These are phyloP conservation scores for Acanthopagrus latus DNA, from an alignment of 2,797 vertebrate genomes.

Conservation along the genomic window DNA sequence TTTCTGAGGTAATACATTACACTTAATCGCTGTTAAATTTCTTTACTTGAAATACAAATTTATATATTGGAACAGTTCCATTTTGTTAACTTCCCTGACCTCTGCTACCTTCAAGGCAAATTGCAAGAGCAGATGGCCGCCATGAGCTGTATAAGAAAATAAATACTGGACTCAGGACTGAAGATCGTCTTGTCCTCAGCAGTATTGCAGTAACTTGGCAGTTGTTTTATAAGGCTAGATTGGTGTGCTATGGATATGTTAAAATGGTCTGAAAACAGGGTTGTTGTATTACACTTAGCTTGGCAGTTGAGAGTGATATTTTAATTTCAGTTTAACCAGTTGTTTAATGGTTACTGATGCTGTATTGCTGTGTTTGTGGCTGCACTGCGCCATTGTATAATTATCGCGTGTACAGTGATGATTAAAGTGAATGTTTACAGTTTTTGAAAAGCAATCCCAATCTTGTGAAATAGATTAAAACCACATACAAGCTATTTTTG, in stretches of 20 bases:
- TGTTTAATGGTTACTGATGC: background rate
- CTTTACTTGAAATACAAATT: background rate
- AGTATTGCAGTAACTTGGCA: background rate
- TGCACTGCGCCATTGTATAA: background rate
- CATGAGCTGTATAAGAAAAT: background rate
- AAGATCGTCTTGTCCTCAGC: constrained; percentile 2
- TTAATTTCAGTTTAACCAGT: background rate
- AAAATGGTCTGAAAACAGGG: background rate
- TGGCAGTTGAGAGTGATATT: background rate
- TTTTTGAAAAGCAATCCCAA: background rate
- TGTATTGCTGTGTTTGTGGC: background rate
- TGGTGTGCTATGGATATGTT: background rate
- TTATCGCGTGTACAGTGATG: background rate
- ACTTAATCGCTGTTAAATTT: background rate
- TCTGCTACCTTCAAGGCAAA: background rate
- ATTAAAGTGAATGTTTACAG: background rate
- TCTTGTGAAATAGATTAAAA: background rate
- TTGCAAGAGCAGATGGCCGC: background rate
- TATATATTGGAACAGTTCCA: background rate
- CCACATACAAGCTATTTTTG: background rate
- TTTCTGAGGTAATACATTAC: background rate
- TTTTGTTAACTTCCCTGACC: background rate
- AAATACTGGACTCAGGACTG: background rate
- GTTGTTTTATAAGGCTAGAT: too few species aligned
- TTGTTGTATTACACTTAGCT: background rate